These are phyloP conservation scores for Poecile atricapillus DNA, from an alignment of 2,113 vertebrate species.

Conservation along the genomic window DNA sequence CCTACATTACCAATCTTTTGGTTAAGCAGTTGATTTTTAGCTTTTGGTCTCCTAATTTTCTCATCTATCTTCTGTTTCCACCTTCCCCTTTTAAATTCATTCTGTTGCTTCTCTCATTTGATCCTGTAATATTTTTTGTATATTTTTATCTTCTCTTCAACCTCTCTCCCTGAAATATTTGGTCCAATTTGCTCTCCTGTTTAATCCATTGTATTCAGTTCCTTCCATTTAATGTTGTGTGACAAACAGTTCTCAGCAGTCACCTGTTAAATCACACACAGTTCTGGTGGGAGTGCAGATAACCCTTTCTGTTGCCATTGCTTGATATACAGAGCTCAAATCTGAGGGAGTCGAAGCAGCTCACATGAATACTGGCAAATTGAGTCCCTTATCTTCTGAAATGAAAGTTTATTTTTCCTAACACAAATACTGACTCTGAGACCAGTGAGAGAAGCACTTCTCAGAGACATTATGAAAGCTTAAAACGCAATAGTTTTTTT, in stretches of 20 bases:
- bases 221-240: not conserved
- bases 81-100: not conserved
- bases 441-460: not conserved
- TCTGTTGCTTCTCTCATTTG: not conserved
- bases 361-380: not conserved
- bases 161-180: not conserved
- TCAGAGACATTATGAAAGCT: not conserved
- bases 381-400: not conserved
- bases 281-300: not conserved
- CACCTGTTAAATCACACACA: not conserved
- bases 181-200: not conserved
- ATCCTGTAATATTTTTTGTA: not conserved
- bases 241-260: not conserved
- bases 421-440: not conserved
- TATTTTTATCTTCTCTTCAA: not conserved
- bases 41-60: constrained; percentile 13
- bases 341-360: not conserved
- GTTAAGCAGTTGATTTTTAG: not conserved
- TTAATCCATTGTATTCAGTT: not conserved
- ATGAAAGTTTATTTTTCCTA: not conserved
- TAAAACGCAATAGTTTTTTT: not conserved
- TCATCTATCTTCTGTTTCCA: constrained; percentile 10
- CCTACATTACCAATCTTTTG: constrained; percentile 2
- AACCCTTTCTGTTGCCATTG: not conserved
- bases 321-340: not conserved